A percentile compares a stretch with the other conserved stretches of the same genome.
These are phyloP conservation scores for Dasysyrphus albostriatus DNA, from an alignment of 2,888 invertebrate species.

Conservation along the genomic window DNA sequence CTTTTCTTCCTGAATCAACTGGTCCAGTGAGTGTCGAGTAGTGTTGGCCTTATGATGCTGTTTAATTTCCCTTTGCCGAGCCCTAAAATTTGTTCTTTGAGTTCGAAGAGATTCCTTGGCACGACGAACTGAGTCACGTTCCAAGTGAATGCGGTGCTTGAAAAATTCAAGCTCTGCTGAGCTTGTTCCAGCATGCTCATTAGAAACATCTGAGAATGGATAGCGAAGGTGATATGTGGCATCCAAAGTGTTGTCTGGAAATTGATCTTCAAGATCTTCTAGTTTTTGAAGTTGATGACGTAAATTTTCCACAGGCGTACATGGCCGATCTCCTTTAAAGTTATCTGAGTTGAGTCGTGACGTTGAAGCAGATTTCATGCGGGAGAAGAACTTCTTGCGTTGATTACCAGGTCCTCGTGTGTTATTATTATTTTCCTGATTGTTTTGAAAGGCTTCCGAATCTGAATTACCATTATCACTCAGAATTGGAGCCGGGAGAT, in stretches of 20 bases:
- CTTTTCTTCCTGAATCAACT: slow-evolving; percentile 89
- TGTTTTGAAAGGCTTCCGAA: slow-evolving; percentile 82
- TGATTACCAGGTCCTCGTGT: slow-evolving; percentile 81
- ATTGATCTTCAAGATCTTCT: slow-evolving; percentile 92
- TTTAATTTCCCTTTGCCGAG: slow-evolving; percentile 86
- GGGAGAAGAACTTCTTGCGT: slow-evolving; percentile 88
- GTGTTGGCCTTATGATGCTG: slow-evolving; percentile 82
- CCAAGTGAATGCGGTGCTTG: slow-evolving; percentile 91
- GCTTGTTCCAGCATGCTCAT: slow-evolving; percentile 83
- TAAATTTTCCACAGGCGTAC: slow-evolving; percentile 91
- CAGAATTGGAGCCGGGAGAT: slow-evolving; percentile 79
- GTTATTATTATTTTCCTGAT: slow-evolving; percentile 84
- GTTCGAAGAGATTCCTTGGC: slow-evolving; percentile 90
- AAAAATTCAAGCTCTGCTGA: slow-evolving; percentile 92
- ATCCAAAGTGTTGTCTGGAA: slow-evolving; percentile 88
- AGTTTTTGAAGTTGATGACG: slow-evolving; percentile 91
- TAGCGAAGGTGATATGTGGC: slow-evolving; percentile 91
- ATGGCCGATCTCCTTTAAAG: slow-evolving; percentile 84
- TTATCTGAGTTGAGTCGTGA: slow-evolving; percentile 87
- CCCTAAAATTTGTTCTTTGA: slow-evolving; percentile 88
- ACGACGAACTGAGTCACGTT: slow-evolving; percentile 92
- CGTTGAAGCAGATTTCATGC: slow-evolving; percentile 89
- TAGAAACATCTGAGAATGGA: slow-evolving; percentile 89
- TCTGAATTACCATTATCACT: slow-evolving; percentile 83
- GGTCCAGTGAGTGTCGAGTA: slow-evolving; percentile 81